A percentile compares a stretch with the other conserved stretches of the same genome.
Evolutionary conservation across 2,888 invertebrate species (phyloP).

Genomic region (Phalangium opilio): DNA sequence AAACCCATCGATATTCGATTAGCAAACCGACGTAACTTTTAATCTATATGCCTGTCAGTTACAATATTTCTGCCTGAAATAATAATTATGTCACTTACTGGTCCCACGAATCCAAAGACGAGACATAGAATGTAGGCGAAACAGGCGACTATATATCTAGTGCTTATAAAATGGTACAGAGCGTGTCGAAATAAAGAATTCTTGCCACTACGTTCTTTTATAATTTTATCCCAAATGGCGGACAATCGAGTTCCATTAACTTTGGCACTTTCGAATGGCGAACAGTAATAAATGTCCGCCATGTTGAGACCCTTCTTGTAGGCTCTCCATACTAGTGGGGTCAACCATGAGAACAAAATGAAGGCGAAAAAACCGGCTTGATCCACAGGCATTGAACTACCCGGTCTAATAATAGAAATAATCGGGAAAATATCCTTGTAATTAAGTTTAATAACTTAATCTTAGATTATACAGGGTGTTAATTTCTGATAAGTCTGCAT

Average conservation of each 20-base stretch:
- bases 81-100: constrained; percentile 31
- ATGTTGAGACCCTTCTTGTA: constrained; percentile 34
- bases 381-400: constrained; percentile 32
- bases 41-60: too few species aligned
- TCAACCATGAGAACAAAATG: constrained; percentile 39
- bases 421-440: neutral
- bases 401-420: constrained; percentile 10
- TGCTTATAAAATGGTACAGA: constrained; percentile 37
- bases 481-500: too few species aligned
- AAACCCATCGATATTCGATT: too few species aligned
- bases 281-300: constrained; percentile 32
- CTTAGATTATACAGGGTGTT: neutral
- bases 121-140: constrained; percentile 33
- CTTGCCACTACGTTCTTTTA: constrained; percentile 32
- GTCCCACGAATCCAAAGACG: constrained; percentile 37
- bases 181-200: constrained; percentile 36
- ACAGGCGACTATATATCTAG: constrained; percentile 34
- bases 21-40: too few species aligned
- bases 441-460: neutral
- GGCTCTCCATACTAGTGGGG: constrained; percentile 37
- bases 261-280: constrained; percentile 36
- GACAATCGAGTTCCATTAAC: constrained; percentile 40
- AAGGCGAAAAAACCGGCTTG: constrained; percentile 37
- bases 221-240: constrained; percentile 38
- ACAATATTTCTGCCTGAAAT: too few species aligned